These are phyloP conservation scores for Triplophysa rosa DNA, from an alignment of 2,113 vertebrate genomes.

Conservation along the genomic window DNA sequence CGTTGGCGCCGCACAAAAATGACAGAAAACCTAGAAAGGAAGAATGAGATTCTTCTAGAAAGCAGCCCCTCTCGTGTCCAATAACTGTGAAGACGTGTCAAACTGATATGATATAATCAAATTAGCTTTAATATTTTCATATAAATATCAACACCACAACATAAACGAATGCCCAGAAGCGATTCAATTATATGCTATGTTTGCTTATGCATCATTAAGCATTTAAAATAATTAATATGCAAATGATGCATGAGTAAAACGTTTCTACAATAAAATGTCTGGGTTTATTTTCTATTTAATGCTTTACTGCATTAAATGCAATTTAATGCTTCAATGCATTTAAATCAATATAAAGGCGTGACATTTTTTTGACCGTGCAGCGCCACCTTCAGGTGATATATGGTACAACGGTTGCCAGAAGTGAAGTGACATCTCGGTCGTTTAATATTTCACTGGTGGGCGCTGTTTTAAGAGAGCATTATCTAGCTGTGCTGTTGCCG, in stretches of 20 bases:
- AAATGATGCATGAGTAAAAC: not conserved
- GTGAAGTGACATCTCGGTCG: not conserved
- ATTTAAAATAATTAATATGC: not conserved
- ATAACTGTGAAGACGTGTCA: too few species aligned
- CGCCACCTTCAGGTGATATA: not conserved
- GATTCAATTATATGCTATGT: too few species aligned
- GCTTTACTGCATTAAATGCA: too few species aligned
- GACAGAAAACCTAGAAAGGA: not conserved
- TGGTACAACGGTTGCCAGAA: not conserved
- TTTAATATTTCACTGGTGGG: slow-evolving; percentile 5
- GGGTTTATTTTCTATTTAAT: not conserved
- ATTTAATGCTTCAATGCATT: too few species aligned
- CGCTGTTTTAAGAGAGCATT: slow-evolving; percentile 30
- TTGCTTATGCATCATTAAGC: not conserved
- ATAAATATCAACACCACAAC: too few species aligned
- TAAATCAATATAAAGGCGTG: too few species aligned
- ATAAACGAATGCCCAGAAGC: too few species aligned
- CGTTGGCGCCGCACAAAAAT: slow-evolving; percentile 16
- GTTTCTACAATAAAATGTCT: not conserved
- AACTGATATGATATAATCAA: too few species aligned
- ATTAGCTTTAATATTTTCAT: too few species aligned
- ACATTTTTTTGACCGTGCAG: not conserved
- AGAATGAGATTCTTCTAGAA: too few species aligned
- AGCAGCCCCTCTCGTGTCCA: not conserved
- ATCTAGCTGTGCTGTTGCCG: slow-evolving; percentile 17